Conservation (phyloP, 2,888 invertebrate species). For the Mythimna albipuncta region DNA sequence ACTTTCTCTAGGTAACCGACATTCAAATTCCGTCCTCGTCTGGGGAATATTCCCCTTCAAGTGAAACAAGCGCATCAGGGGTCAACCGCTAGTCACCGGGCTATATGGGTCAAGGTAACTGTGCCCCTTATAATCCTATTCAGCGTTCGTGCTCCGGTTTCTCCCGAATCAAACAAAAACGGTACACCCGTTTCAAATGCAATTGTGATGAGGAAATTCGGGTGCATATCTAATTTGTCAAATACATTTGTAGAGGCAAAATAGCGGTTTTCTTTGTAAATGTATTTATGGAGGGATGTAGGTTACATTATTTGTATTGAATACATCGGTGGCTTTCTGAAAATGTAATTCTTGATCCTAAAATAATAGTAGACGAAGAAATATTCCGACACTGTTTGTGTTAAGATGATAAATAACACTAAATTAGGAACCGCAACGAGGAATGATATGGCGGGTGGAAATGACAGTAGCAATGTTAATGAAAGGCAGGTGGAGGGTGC, state of each 20-base stretch:
- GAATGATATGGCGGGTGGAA: constrained; percentile 30
- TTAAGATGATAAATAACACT: constrained; percentile 34
- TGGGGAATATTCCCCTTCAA: constrained; percentile 45
- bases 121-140: constrained; percentile 62
- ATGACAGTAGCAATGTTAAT: constrained; percentile 39
- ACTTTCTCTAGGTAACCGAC: constrained; percentile 5
- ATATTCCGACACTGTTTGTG: constrained; percentile 10
- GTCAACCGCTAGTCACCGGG: constrained; percentile 58
- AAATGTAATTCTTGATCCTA: not conserved
- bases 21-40: constrained; percentile 41
- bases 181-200: constrained; percentile 45
- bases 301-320: not conserved
- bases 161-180: constrained; percentile 57
- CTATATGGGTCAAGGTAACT: constrained; percentile 65
- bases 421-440: constrained; percentile 26
- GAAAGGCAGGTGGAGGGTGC: constrained; percentile 35
- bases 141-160: constrained; percentile 52
- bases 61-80: constrained; percentile 61
- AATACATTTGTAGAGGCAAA: not conserved
- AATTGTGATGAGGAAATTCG: constrained; percentile 47
- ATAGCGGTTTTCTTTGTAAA: not conserved
- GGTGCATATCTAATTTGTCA: constrained; percentile 45
- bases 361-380: constrained; percentile 1
- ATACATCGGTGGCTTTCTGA: not conserved
- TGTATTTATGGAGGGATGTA: not conserved